Conservation (phyloP, 1,140 invertebrate species). For the Acromyrmex echinatior region DNA sequence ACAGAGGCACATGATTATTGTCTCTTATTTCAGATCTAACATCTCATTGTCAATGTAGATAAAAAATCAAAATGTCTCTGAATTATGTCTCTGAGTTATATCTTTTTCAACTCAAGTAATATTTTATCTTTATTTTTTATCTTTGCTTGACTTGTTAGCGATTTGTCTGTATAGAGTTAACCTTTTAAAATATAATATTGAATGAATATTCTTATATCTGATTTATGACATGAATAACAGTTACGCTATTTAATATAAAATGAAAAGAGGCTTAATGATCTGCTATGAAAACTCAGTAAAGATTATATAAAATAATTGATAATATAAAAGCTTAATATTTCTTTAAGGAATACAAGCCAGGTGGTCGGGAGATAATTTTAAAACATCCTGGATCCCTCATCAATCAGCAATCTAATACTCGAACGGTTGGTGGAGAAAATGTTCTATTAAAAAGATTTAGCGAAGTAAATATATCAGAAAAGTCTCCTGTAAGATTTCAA, state of each 20-base stretch:
- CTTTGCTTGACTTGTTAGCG: background rate
- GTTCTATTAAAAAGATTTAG: conserved; percentile 90
- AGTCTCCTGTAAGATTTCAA: conserved; percentile 82
- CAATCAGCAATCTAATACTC: conserved; percentile 74
- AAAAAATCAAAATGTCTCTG: background rate
- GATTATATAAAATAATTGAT: conserved; percentile 6
- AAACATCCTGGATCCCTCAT: conserved; percentile 91
- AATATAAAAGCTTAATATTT: conserved; percentile 10
- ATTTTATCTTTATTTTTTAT: background rate
- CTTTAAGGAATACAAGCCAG: conserved; percentile 94
- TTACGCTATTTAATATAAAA: background rate
- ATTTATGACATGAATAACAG: conserved; percentile 3
- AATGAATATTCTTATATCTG: background rate
- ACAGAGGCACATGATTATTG: background rate
- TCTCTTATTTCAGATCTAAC: background rate
- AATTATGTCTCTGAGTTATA: conserved; percentile 3
- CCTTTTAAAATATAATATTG: background rate
- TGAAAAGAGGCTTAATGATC: background rate
- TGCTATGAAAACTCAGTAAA: background rate
- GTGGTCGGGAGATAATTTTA: conserved; percentile 93
- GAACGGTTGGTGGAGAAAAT: conserved; percentile 85
- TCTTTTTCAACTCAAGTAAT: background rate
- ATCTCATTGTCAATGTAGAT: background rate
- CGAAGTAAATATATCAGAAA: conserved; percentile 91
- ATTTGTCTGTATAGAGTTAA: background rate